Conservation (phyloP, 2,888 invertebrate species). For the Drosophila rellima region DNA sequence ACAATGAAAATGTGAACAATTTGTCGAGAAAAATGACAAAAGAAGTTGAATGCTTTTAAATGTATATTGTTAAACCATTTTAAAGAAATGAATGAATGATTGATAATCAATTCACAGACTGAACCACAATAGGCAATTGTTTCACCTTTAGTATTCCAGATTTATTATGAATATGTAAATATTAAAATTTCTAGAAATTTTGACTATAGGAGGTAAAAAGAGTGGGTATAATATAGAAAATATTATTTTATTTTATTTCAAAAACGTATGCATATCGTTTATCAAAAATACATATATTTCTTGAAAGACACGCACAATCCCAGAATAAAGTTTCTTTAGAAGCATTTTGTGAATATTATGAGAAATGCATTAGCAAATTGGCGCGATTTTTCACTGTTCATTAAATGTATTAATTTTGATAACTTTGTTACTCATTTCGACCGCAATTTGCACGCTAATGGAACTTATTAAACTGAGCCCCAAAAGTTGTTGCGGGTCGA, state of each 20-base stretch:
- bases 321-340: neutral
- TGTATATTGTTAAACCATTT: no score
- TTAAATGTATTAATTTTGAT: slow-evolving; percentile 42
- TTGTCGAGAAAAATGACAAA: neutral
- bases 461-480: slow-evolving; percentile 52
- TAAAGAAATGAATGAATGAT: neutral
- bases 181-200: no score
- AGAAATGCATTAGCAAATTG: slow-evolving; percentile 15
- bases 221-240: no score
- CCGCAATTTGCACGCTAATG: slow-evolving; percentile 67
- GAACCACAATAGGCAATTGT: no score
- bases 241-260: no score
- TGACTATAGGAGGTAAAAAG: no score
- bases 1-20: neutral
- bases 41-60: neutral
- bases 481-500: slow-evolving; percentile 25
- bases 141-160: no score
- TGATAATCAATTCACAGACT: neutral
- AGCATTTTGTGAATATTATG: neutral
- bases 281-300: no score
- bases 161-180: no score
- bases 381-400: slow-evolving; percentile 10
- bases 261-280: no score
- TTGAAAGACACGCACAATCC: neutral
- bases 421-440: slow-evolving; percentile 45